phyloP scores from a whole-genome alignment of 2,888 invertebrate species.

The Ophion ellenae region DNA sequence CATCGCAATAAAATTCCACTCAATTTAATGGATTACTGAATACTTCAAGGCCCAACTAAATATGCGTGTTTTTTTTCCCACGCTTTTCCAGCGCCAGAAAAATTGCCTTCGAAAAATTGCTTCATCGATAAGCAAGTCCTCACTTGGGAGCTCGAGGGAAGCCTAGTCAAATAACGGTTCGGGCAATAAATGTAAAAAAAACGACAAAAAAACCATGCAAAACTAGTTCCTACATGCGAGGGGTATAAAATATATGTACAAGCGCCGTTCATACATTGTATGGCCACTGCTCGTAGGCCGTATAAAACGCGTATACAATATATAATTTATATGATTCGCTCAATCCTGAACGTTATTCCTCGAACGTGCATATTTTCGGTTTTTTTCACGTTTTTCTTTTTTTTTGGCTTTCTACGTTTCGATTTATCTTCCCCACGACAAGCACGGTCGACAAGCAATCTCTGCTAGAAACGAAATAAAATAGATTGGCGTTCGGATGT shows the following conservation, averaged over 20 bases:
- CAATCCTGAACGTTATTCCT: slow-evolving; percentile 44
- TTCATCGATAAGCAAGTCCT: background rate
- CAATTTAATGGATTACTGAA: background rate
- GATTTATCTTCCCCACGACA: slow-evolving; percentile 40
- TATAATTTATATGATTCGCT: slow-evolving; percentile 14
- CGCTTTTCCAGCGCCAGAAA: background rate
- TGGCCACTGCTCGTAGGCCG: background rate
- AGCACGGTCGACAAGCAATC: slow-evolving; percentile 40
- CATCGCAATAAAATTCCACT: background rate
- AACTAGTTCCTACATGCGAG: background rate
- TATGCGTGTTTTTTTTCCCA: background rate
- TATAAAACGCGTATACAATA: background rate
- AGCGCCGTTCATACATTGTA: background rate
- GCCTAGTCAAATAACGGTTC: background rate
- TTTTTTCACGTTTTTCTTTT: slow-evolving; percentile 21
- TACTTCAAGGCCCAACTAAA: background rate
- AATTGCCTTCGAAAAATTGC: too few relatives aligned
- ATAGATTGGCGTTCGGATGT: slow-evolving; percentile 50
- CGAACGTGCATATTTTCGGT: slow-evolving; percentile 17
- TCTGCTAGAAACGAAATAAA: slow-evolving; percentile 41
- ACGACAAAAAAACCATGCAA: background rate
- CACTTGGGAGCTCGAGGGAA: background rate
- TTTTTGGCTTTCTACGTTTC: background rate
- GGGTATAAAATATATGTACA: background rate
- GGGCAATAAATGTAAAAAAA: background rate